Base-by-base conservation (phyloP, 2,797 vertebrate species). In the Oreochromis grahami region DNA sequence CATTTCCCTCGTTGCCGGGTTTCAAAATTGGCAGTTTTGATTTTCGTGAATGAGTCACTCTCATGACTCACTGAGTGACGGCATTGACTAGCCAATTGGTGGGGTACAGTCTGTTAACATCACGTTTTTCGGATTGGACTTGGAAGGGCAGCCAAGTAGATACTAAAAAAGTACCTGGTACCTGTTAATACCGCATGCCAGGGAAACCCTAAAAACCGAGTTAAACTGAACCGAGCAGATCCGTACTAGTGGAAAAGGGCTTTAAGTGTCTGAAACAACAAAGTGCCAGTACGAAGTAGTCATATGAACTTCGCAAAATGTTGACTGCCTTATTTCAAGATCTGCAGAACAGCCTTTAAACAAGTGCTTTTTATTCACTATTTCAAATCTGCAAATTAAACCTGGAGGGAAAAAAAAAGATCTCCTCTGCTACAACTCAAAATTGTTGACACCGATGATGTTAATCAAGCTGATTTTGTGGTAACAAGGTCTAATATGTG, bases 151-250 rank as follows among this genome's bases (percentile, higher is more conserved):
- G 55, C 1, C 14, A 9, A 58, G 55, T 58, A 58, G 5, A 32
- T 58, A 32, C 8, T 17, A 9, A 58, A 32, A 17, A 32, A 29
- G 34, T 17, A 1, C 26, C 55, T 58, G 55, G 55, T 58, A 58
- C 0, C 29, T 11, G 8, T 11, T 34, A 58, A 32, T 32, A 58
- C 55, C 55, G 19, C 55, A 19, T 2, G 0, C 8, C 56, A 58
- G 29, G 56, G 9, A 1, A 34, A 34, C 8, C 56, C 29, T 34
- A 19, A 60, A 58, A 9, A 34, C 29, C 0, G 15, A 34, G 56
- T 58, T 34, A 34, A 60, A 34, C 32, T 60, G 9, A 58, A 32
- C 8, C 1, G 1, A 60, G 56, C 29, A 60, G 29, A 60, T 60
- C 5, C 2, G 0, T 34, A 1, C 56, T 19, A 19, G 29, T 60